Base-by-base conservation (phyloP, 2,113 vertebrate genomes). In the Erinaceus europaeus region DNA sequence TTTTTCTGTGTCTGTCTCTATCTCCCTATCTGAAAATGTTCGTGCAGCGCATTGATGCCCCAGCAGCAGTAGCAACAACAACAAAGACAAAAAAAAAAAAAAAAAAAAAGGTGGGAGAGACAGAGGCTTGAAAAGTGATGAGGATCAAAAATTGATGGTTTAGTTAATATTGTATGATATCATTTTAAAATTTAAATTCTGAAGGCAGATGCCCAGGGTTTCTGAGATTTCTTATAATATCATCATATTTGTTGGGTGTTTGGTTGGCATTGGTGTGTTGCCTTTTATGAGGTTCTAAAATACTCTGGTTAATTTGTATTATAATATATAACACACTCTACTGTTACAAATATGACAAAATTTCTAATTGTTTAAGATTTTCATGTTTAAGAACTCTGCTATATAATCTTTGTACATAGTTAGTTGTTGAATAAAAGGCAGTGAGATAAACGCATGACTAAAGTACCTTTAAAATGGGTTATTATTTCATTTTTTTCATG, bases 321-420 rank as follows among this genome's bases (percentile, higher is more conserved):
- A 18, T 73, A 83, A 27, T 9, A 65, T 9, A 42, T 48, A 25
- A 62, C 32, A 75, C 44, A 67, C 64, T 67, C 34, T 88, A 17
- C 42, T 87, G 21, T 55, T 78, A 71, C 1, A 55, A 42, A 72
- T 71, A 8, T 57, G 20, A 57, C 29, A 27, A 57, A 27, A n/a
- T 88, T 95, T 79, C 52, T 32, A 72, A 11, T 64, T 83, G 79
- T 69, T 42, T 46, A 18, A 79, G 21, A 20, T 79, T 12, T 65
- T 65, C 48, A 18, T 79, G 11, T 4, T 38, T 36, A 40, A 4
- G 8, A 4, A 32, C 25, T 84, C 2, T 69, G 14, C 64, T 68
- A 32, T 62, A 32, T 53, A n/a, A 4, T 32, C 20, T 62, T 62
- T 69, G 34, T 83, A 46, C 18, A 62, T 64, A 5, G 9, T 5